Percentiles rank a stretch among this genome's conserved stretches.
phyloP scores from a whole-genome alignment of 1,140 invertebrate species.

The Polypedilum pembai region DNA sequence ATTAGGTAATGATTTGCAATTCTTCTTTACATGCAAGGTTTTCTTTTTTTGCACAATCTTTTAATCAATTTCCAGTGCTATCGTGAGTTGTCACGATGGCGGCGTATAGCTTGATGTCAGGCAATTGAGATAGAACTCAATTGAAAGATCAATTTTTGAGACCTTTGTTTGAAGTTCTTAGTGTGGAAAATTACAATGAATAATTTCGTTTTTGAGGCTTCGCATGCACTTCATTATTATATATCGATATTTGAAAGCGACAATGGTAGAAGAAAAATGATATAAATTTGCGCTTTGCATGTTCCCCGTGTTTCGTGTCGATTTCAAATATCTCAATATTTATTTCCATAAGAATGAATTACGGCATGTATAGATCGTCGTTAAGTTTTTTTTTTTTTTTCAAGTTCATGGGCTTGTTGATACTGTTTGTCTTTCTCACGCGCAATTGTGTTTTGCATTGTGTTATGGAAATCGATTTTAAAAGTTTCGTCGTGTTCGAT shows the following conservation, averaged over 20 bases:
- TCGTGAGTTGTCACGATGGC: not conserved
- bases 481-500: not conserved
- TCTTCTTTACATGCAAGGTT: too few species aligned
- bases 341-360: slow-evolving; percentile 12
- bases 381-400: not conserved
- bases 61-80: not conserved
- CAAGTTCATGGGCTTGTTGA: slow-evolving; percentile 14
- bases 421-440: not conserved
- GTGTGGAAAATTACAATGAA: too few species aligned
- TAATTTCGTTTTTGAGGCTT: too few species aligned
- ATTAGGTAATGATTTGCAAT: too few species aligned
- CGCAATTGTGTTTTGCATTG: not conserved
- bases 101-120: too few species aligned
- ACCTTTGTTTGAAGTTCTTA: too few species aligned
- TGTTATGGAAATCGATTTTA: not conserved
- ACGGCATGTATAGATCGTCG: not conserved
- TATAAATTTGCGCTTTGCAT: not conserved
- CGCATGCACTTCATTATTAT: too few species aligned
- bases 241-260: too few species aligned
- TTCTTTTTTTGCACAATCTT: not conserved
- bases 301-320: not conserved
- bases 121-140: too few species aligned
- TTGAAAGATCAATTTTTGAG: too few species aligned
- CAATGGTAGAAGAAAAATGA: too few species aligned
- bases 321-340: slow-evolving; percentile 7